phyloP scores from a whole-genome alignment of 2,888 invertebrate genomes.

The Drosophila meridiana region DNA sequence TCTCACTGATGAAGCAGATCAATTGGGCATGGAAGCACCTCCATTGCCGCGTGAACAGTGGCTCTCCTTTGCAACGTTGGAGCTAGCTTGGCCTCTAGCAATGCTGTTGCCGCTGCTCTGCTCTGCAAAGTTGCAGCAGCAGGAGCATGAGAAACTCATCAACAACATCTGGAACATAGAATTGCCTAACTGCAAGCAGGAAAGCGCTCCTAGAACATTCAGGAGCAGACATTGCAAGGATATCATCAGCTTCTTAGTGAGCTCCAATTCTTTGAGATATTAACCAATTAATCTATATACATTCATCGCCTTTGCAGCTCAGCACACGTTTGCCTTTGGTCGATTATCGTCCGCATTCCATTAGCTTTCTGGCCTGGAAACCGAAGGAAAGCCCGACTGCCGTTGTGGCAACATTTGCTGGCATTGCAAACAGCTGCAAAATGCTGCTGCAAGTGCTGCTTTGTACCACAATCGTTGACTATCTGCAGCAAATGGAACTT shows the following conservation, averaged over 20 bases:
- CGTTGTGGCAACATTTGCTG: not conserved
- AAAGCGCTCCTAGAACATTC: not conserved
- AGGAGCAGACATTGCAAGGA: slow-evolving; percentile 20
- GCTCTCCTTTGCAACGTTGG: not conserved
- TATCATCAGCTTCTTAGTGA: slow-evolving; percentile 44
- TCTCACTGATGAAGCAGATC: slow-evolving; percentile 32
- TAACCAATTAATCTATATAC: not conserved
- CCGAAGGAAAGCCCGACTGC: not conserved
- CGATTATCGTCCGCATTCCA: slow-evolving; percentile 26
- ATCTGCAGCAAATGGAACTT: slow-evolving; percentile 38
- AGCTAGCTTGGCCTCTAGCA: slow-evolving; percentile 40
- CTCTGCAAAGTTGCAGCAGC: slow-evolving; percentile 49
- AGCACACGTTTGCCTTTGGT: slow-evolving; percentile 15
- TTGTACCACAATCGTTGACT: slow-evolving; percentile 34
- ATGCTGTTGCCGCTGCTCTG: slow-evolving; percentile 39
- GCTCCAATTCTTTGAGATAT: not conserved
- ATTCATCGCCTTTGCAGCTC: slow-evolving; percentile 23
- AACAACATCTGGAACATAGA: slow-evolving; percentile 29
- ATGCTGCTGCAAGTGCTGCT: slow-evolving; percentile 36
- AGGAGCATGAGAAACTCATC: slow-evolving; percentile 14
- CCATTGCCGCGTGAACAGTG: not conserved
- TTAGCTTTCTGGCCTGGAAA: slow-evolving; percentile 43
- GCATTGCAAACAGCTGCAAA: slow-evolving; percentile 19
- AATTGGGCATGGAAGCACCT: slow-evolving; percentile 13
- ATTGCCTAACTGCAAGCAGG: not conserved